Evolutionary conservation across 2,113 vertebrate species (phyloP).

Genomic region (Catharus bicknelli): DNA sequence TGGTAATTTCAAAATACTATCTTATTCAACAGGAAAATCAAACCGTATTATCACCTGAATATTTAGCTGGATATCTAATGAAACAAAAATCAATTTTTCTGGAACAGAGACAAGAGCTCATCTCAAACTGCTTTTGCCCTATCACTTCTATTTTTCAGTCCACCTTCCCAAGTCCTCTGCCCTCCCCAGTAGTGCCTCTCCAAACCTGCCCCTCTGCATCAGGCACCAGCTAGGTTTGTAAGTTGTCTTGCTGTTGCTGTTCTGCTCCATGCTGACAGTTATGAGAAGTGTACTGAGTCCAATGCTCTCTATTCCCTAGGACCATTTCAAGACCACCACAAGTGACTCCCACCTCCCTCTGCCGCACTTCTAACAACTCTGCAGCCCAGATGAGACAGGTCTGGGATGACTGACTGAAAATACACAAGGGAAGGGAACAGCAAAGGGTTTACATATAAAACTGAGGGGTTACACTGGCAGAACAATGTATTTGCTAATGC

Average conservation of each 20-base stretch:
- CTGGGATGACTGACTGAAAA: not conserved
- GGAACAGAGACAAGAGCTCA: not conserved
- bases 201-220: not conserved
- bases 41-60: not conserved
- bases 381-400: not conserved
- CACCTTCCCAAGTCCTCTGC: not conserved
- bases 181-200: not conserved
- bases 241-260: not conserved
- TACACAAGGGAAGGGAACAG: fast-evolving
- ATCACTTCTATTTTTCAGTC: not conserved
- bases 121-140: not conserved
- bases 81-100: not conserved
- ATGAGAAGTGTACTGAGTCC: not conserved
- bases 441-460: not conserved
- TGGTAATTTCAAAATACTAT: not conserved
- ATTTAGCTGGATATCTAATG: not conserved
- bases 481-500: not conserved
- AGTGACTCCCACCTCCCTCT: fast-evolving
- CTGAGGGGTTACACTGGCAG: fast-evolving
- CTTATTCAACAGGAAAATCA: not conserved
- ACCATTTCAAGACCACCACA: not conserved
- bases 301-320: fast-evolving
- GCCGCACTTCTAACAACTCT: not conserved
- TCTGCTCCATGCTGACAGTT: not conserved
- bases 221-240: not conserved